phyloP scores from a whole-genome alignment of 2,888 invertebrate species.

The Meganola albula region DNA sequence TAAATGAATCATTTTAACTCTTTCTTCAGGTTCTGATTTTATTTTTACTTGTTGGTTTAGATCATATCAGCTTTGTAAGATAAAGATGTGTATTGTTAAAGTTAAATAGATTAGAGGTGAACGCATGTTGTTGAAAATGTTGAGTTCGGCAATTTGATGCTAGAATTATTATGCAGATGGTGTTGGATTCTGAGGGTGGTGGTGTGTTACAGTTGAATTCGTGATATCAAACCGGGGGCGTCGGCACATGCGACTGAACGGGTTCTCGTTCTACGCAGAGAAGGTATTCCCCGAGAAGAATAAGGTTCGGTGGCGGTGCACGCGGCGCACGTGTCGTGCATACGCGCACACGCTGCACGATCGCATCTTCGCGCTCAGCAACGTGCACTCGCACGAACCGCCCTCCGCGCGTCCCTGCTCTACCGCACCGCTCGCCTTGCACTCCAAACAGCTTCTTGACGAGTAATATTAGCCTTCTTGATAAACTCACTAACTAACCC shows the following conservation, averaged over 20 bases:
- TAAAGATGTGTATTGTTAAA: too few species aligned
- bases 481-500: constrained; percentile 11
- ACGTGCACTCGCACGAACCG: constrained; percentile 69
- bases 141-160: too few species aligned
- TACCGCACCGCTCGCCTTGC: constrained; percentile 35
- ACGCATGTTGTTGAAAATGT: too few species aligned
- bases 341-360: constrained; percentile 73
- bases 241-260: constrained; percentile 70
- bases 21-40: too few species aligned
- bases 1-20: too few species aligned
- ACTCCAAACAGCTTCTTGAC: constrained; percentile 54
- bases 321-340: constrained; percentile 70
- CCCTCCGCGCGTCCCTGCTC: constrained; percentile 39
- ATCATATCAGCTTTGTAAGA: too few species aligned
- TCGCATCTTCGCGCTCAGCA: constrained; percentile 69
- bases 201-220: constrained; percentile 73
- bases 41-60: too few species aligned
- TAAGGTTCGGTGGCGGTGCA: constrained; percentile 74
- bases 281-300: constrained; percentile 73
- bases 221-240: constrained; percentile 74
- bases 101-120: too few species aligned
- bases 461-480: constrained; percentile 36
- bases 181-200: constrained; percentile 40
- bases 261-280: constrained; percentile 74
- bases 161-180: too few species aligned